Evolutionary conservation across 2,797 vertebrate species (phyloP), one percentile per base, ranked within the genome.

Genomic region (Macropus fuliginosus): DNA sequence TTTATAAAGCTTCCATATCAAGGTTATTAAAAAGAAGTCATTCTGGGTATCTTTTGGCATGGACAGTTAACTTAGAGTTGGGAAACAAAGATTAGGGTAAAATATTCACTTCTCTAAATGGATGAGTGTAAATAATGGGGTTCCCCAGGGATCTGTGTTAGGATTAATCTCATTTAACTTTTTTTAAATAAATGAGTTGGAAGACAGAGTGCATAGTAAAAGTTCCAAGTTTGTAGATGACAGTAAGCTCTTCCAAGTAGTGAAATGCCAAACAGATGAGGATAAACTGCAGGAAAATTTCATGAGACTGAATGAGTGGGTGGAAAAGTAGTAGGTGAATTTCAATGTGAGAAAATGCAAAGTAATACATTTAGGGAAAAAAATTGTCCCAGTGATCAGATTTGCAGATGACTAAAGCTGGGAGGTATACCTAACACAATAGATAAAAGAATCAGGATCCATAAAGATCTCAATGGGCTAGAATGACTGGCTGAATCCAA

Each of bases 371-470:
- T 89, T 92, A 28, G 81, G 54, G 66, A 16, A 87, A 54, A 87
- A 54, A 94, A 93, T 92, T 90, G 54, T 94, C 6, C 52, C 95
- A 93, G 92, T 96, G 91, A 56, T 95, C 21, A 87, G 74, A 87
- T 87, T 50, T 87, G 40, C 40, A 46, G 74, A 87, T 87, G 74
- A 87, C 74, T 87, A 87, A 87, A 50, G 74, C 74, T 87, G 9
- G 21, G 40, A 87, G 40, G 21, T 21, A 50, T 50, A 87, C 6
- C 66, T 40, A 74, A 40, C n/a, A 74, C 16, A 74, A 50, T 27
- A 40, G 40, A 87, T 46, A 50, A 87, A 87, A 87, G 18, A 46
- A 9, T 46, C 74, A 46, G 21, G 3, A 50, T 87, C 40, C 21
- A 10, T 27, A 50, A 46, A 50, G 9, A 27, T 50, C n/a, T 46